Base-by-base conservation (phyloP, 1,140 invertebrate species). In the Calosoma granatense region DNA sequence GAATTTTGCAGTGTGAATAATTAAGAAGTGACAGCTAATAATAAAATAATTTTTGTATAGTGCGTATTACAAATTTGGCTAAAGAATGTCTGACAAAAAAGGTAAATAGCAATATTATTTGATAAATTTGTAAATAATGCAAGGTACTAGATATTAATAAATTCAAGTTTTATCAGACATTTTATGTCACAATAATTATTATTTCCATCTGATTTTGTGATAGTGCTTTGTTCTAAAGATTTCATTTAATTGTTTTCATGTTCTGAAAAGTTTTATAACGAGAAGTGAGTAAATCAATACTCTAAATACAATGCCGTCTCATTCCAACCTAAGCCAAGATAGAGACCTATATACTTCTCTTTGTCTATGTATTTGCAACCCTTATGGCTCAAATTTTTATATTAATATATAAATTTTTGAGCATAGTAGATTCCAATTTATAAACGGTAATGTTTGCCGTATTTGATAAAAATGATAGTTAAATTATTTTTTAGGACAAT, bases 201-300 rank as follows among this genome's bases (percentile, higher is more conserved):
- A n/a, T n/a, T 12, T 52, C 21, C 17, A 23, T 19, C 19, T 54
- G 23, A 14, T 54, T 54, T 23, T 54, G 23, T 2, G 20, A 23
- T 20, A 20, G 22, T 26, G 11, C n/a, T 54, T 14, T 26, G 20
- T 54, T n/a, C 15, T 2, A 21, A 22, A 23, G 23, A 54, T 21
- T 23, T 54, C 21, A 54, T 54, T 22, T 36, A 30, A 12, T 15
- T 39, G 17, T 55, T 20, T 19, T 56, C 41, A 43, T n/a, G 22
- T 56, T 56, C 17, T 52, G 22, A 51, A 17, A 47, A 17, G 17
- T 56, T 56, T n/a, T 56, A 53, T 26, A 41, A 58, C 51, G 58
- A 22, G 54, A 53, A 56, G 53, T 57, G 54, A 60, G 43, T 54
- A 53, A 63, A 63, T 63, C 62, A 63, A 63, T 63, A 63, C 41